Percentiles rank a stretch among this genome's conserved stretches.
Evolutionary conservation across 2,113 vertebrate species (phyloP).

Genomic region (Natator depressus): DNA sequence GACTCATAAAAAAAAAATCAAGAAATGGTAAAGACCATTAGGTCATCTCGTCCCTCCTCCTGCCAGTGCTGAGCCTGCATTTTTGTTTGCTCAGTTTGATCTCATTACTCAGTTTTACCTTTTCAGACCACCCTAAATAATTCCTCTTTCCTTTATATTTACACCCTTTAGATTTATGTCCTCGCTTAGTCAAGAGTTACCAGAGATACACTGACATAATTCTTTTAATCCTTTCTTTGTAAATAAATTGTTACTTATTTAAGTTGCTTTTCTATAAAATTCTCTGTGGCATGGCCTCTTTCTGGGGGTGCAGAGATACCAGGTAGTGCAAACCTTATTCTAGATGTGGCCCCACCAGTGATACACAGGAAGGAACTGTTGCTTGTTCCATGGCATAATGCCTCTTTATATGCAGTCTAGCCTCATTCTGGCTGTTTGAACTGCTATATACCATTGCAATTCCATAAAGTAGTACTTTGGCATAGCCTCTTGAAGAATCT

Average conservation of each 20-base stretch:
- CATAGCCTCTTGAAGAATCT: not conserved
- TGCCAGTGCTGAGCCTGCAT: fast-evolving
- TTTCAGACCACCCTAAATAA: not conserved
- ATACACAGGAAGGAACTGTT: not conserved
- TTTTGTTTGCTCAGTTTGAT: not conserved
- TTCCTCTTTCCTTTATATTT: not conserved
- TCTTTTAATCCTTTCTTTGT: not conserved
- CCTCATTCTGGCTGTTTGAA: not conserved
- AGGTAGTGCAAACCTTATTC: fast-evolving
- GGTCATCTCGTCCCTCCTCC: not conserved
- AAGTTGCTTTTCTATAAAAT: not conserved
- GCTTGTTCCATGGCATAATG: not conserved
- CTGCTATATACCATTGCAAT: not conserved
- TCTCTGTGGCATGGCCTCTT: fast-evolving
- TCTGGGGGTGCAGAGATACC: fast-evolving
- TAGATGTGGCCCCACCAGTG: not conserved
- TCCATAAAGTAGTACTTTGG: not conserved
- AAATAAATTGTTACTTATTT: not conserved
- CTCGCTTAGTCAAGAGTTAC: fast-evolving
- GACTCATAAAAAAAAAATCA: not conserved
- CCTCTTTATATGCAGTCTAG: not conserved
- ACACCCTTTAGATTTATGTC: not conserved
- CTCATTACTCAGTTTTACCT: not conserved
- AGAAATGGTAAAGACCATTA: not conserved
- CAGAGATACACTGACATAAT: fast-evolving